A percentile compares a stretch with the other conserved stretches of the same genome.
Evolutionary conservation across 2,113 vertebrate genomes (phyloP).

Genomic region (Echinops telfairi): DNA sequence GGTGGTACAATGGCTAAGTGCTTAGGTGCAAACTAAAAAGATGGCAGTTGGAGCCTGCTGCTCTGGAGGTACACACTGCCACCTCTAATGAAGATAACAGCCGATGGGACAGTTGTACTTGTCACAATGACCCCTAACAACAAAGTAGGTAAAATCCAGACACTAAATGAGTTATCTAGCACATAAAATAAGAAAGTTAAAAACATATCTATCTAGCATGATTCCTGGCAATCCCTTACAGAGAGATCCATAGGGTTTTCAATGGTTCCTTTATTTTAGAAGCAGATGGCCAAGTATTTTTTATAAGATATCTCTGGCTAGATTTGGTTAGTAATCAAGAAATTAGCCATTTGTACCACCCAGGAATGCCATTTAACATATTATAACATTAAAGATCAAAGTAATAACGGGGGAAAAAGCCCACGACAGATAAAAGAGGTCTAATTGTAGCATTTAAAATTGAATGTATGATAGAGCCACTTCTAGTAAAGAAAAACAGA

Average conservation of each 20-base stretch:
- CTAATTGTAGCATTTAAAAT: slow-evolving; percentile 48
- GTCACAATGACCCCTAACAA: not conserved
- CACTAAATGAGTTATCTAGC: too few relatives aligned
- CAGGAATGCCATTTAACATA: not conserved
- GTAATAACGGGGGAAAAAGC: slow-evolving; percentile 18
- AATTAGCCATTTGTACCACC: not conserved
- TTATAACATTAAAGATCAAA: slow-evolving; percentile 22
- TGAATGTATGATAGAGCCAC: not conserved
- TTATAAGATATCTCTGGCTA: not conserved
- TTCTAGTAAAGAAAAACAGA: not conserved
- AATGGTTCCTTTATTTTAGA: not conserved
- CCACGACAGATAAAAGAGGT: slow-evolving; percentile 34
- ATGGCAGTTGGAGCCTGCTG: not conserved
- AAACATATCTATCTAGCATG: too few relatives aligned
- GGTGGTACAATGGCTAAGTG: not conserved
- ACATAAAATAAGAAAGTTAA: too few relatives aligned
- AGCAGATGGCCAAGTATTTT: not conserved
- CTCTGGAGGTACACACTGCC: not conserved
- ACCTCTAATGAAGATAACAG: not conserved
- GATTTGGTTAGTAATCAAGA: not conserved
- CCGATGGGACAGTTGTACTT: not conserved
- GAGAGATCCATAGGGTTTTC: not conserved
- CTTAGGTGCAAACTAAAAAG: not conserved
- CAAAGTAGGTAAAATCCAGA: not conserved
- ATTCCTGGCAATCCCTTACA: too few relatives aligned